Percentiles rank a stretch among this genome's conserved stretches.
These are phyloP conservation scores for Grammomys surdaster DNA, from an alignment of 2,113 vertebrate genomes.

Conservation along the genomic window DNA sequence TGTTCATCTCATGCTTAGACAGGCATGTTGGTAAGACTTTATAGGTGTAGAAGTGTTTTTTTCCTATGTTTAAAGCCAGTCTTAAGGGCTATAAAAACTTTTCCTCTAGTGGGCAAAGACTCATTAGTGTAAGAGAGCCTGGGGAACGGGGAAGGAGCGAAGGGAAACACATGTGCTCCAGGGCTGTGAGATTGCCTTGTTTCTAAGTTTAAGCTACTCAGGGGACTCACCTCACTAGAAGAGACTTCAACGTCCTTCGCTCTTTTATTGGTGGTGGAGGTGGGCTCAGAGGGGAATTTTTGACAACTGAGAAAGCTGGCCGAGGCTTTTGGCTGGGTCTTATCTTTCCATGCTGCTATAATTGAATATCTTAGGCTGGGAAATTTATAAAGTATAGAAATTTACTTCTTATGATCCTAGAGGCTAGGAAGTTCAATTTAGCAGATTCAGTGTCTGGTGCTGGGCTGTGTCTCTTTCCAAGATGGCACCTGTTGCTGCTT, in stretches of 20 bases:
- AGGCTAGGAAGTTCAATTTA: not conserved
- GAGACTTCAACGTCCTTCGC: conserved; percentile 70
- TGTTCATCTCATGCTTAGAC: not conserved
- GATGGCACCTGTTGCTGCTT: not conserved
- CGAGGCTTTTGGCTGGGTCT: not conserved
- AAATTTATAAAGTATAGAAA: not conserved
- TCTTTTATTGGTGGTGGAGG: conserved; percentile 6
- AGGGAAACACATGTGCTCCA: conserved; percentile 60
- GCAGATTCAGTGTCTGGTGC: not conserved
- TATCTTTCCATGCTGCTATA: not conserved
- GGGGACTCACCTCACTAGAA: conserved; percentile 75
- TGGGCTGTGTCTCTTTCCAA: not conserved
- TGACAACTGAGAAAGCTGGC: conserved; percentile 73
- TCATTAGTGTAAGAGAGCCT: not conserved
- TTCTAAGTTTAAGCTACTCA: conserved; percentile 77
- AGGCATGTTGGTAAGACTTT: not conserved
- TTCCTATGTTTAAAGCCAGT: conserved; percentile 27
- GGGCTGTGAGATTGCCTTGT: conserved; percentile 68
- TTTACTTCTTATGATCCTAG: not conserved
- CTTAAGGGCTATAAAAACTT: conserved; percentile 49
- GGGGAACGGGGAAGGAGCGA: not conserved
- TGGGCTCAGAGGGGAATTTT: conserved; percentile 73
- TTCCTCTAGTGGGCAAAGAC: not conserved
- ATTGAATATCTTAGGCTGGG: not conserved
- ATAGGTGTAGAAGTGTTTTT: not conserved